A percentile compares a stretch with the other conserved stretches of the same genome.
These are phyloP conservation scores for Alethe castanea DNA, from an alignment of 2,113 vertebrate genomes.

Conservation along the genomic window DNA sequence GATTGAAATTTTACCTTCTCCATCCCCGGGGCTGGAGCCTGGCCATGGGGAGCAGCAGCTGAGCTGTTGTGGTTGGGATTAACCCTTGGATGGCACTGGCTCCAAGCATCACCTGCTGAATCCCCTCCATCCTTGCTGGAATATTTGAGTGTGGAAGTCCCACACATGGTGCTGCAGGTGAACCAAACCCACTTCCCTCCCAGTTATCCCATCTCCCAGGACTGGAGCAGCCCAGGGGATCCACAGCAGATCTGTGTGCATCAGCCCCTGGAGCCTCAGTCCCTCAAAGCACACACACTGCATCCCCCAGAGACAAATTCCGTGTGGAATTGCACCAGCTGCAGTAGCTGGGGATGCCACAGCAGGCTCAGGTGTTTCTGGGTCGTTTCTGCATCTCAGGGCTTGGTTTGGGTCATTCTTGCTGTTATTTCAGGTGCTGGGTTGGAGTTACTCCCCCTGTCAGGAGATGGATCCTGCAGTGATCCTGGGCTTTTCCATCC, in stretches of 20 bases:
- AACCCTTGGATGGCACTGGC: background rate
- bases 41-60: background rate
- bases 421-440: background rate
- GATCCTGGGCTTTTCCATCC: background rate
- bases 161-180: fast-evolving
- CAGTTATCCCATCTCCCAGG: background rate
- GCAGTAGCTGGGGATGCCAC: background rate
- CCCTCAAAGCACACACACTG: fast-evolving
- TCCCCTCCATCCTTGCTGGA: background rate
- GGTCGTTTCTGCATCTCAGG: fast-evolving
- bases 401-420: background rate
- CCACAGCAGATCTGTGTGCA: background rate
- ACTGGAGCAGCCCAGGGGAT: background rate
- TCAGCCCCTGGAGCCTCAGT: fast-evolving
- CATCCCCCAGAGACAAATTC: background rate
- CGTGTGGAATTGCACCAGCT: fast-evolving
- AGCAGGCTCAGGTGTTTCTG: background rate
- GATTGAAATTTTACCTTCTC: background rate
- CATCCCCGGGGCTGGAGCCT: background rate
- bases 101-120: background rate
- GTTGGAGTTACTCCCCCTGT: no score
- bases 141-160: background rate
- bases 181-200: background rate
- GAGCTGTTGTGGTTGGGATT: background rate
- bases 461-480: no score